phyloP scores from a whole-genome alignment of 2,888 invertebrate genomes.

The Tenthredo mesomela region DNA sequence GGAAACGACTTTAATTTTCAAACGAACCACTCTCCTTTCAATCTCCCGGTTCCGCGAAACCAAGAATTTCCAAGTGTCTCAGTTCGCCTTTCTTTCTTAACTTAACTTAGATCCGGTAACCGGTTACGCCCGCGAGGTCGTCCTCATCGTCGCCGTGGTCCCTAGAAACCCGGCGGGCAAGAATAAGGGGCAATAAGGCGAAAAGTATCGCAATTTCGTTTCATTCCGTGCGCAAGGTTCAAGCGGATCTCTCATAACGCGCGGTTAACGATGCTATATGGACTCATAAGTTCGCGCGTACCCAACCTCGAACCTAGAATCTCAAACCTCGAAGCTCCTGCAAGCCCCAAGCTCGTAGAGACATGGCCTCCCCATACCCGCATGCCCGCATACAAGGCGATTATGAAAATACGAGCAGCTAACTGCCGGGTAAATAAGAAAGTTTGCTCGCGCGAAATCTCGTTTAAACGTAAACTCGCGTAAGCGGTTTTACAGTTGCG shows the following conservation, averaged over 20 bases:
- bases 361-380: constrained; percentile 51
- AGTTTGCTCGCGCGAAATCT: constrained; percentile 58
- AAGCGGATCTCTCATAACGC: constrained; percentile 52
- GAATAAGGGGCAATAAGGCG: constrained; percentile 51
- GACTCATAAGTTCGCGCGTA: constrained; percentile 50
- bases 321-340: constrained; percentile 29
- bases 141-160: neutral
- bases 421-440: constrained; percentile 55
- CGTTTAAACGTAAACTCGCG: constrained; percentile 67
- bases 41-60: constrained; percentile 22
- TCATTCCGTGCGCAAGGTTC: constrained; percentile 34
- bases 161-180: constrained; percentile 35
- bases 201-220: constrained; percentile 55
- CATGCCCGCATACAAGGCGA: constrained; percentile 54
- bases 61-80: constrained; percentile 34
- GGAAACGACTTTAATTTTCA: constrained; percentile 44
- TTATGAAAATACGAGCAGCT: constrained; percentile 56
- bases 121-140: neutral
- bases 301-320: constrained; percentile 33
- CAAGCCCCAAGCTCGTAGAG: constrained; percentile 30
- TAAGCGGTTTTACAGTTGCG: constrained; percentile 68
- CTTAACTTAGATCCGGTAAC: constrained; percentile 21
- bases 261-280: constrained; percentile 55
- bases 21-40: constrained; percentile 44
- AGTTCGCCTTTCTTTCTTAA: constrained; percentile 7